phyloP scores from a whole-genome alignment of 2,113 vertebrate species.

The rabbit (Oryctolagus cuniculus) region DNA sequence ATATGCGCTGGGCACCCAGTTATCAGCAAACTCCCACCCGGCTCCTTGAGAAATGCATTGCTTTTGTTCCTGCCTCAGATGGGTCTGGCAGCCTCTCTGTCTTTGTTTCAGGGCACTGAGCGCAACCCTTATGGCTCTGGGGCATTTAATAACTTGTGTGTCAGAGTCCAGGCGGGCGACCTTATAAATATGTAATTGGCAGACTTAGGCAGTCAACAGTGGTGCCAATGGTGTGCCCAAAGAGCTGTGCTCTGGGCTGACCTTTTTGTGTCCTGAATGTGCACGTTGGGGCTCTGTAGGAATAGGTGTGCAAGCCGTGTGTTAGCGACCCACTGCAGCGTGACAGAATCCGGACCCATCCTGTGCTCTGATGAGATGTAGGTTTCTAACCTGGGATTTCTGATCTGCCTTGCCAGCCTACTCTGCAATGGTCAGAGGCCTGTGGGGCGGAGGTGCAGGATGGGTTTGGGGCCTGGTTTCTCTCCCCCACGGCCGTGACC shows the following conservation, averaged over 20 bases:
- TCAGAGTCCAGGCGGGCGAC: constrained; percentile 54
- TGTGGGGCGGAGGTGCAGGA: too few species aligned
- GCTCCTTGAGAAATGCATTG: constrained; percentile 64
- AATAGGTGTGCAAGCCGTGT: background rate
- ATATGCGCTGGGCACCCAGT: constrained; percentile 30
- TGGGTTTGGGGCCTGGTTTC: background rate
- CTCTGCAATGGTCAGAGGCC: background rate
- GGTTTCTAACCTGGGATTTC: background rate
- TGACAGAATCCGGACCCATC: too few species aligned
- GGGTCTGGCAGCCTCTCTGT: constrained; percentile 48
- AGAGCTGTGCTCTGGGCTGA: background rate
- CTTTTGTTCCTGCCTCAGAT: constrained; percentile 72
- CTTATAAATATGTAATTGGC: constrained; percentile 73
- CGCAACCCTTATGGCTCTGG: constrained; percentile 60
- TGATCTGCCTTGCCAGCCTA: too few species aligned
- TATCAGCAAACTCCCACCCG: constrained; percentile 46
- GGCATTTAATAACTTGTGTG: constrained; percentile 36
- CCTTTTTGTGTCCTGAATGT: accelerated
- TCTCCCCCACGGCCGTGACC: background rate
- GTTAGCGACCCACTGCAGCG: background rate
- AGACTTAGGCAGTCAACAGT: background rate
- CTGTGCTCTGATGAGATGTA: background rate
- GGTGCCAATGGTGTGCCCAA: background rate
- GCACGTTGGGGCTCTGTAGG: background rate
- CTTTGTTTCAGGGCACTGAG: constrained; percentile 74